Conservation (phyloP, 2,888 invertebrate species). For the Philopedon plagiatum region DNA sequence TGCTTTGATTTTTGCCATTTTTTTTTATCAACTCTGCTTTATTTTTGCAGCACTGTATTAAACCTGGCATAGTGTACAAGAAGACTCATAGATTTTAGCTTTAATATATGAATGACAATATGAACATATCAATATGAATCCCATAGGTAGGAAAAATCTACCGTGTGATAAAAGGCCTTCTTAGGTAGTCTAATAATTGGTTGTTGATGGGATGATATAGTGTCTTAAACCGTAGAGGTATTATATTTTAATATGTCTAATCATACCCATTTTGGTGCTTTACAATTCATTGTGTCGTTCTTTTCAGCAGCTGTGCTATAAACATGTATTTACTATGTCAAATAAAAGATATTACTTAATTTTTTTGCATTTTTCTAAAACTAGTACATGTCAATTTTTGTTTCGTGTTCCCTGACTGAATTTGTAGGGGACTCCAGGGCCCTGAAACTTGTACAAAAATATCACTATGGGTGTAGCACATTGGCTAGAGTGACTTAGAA, state of each 20-base stretch:
- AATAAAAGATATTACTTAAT: constrained; percentile 53
- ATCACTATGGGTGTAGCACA: too few species aligned
- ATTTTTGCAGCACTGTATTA: constrained; percentile 31
- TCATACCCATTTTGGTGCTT: constrained; percentile 65
- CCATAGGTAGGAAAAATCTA: constrained; percentile 62
- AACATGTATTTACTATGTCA: constrained; percentile 59
- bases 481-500: too few species aligned
- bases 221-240: constrained; percentile 56
- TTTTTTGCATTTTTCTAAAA: neutral
- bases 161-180: constrained; percentile 67
- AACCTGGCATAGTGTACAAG: constrained; percentile 45
- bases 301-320: constrained; percentile 66
- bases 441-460: too few species aligned
- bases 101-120: constrained; percentile 66
- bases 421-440: too few species aligned
- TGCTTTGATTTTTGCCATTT: constrained; percentile 20
- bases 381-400: too few species aligned
- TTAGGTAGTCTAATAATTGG: constrained; percentile 62
- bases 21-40: constrained; percentile 12
- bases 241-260: constrained; percentile 59
- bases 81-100: constrained; percentile 58
- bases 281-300: constrained; percentile 62
- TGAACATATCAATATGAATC: constrained; percentile 65
- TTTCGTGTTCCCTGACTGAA: too few species aligned
- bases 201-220: constrained; percentile 60